Base-by-base conservation (phyloP, 2,797 vertebrate genomes). In the Sebastes taczanowskii region DNA sequence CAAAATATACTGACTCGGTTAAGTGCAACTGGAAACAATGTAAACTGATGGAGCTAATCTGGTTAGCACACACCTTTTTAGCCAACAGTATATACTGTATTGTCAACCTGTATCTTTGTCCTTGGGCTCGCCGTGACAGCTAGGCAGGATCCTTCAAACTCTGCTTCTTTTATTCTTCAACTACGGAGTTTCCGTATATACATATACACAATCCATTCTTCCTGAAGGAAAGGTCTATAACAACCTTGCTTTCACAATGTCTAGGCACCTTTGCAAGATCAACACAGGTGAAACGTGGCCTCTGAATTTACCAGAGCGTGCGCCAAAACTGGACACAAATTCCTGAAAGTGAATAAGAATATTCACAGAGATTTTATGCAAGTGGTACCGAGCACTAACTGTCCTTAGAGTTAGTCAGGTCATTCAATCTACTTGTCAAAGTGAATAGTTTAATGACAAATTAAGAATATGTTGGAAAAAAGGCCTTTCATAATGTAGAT, bases 401-500 rank as follows among this genome's bases (percentile, higher is more conserved):
- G 53, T 80, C 49, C 34, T 42, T 22, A 23, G 10, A 65, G 52
- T 22, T 68, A 52, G 66, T 72, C 53, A 69, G 20, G 62, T 62
- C 62, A 74, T 75, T 59, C 77, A 68, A 82, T 81, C 63, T 34
- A 67, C 34, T 72, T 52, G 52, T 77, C 23, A 84, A 74, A 67
- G 9, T 29, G 8, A 74, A 70, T 14, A 52, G 29, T 56, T 79
- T 73, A 32, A 71, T 80, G 71, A 80, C 23, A 78, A 74, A 61
- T 80, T 79, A 86, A 82, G 23, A 71, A 78, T 56, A 72, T 18
- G 16, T 6, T 42, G 7, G 20, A 49, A 58, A 35, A 46, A 46
- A 29, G 3, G 0, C 10, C 2, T 81, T 86, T 86, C 75, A 60
- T 59, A 53, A 11, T 46, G 34, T 38, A 55, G 56, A 83, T 35